Percentiles rank a stretch among this genome's conserved stretches.
Evolutionary conservation across 2,113 vertebrate species (phyloP).

Genomic region (Sitta europaea): DNA sequence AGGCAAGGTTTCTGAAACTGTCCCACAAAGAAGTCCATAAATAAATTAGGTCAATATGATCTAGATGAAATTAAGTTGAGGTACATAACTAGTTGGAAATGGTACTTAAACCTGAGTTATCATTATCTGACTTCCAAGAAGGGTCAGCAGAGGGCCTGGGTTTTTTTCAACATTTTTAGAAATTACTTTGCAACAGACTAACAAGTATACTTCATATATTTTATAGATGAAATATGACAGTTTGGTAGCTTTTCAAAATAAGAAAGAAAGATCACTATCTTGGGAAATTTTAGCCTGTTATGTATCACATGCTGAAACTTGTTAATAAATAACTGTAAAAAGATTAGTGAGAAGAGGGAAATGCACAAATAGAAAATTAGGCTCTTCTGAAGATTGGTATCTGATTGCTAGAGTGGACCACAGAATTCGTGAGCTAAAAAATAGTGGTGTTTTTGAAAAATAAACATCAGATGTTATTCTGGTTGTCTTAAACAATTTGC

Average conservation of each 20-base stretch:
- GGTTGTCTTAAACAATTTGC: not conserved
- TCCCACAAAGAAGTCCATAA: not conserved
- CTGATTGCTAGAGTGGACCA: not conserved
- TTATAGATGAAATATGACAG: not conserved
- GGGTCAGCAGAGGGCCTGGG: fast-evolving
- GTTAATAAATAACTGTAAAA: not conserved
- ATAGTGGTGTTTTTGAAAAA: not conserved
- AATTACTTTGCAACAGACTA: not conserved
- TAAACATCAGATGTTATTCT: not conserved
- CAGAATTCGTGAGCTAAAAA: not conserved
- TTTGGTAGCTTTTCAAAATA: not conserved
- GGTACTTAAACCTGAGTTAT: not conserved
- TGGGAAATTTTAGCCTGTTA: not conserved
- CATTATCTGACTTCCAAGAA: not conserved
- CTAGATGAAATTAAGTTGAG: not conserved
- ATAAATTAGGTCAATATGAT: constrained; percentile 3
- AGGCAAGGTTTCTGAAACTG: constrained; percentile 33
- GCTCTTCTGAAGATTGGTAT: not conserved
- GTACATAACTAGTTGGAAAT: not conserved
- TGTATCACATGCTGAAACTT: not conserved
- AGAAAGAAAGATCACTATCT: not conserved
- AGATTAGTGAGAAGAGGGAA: not conserved
- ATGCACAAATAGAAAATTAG: not conserved
- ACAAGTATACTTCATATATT: not conserved
- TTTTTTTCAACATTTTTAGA: not conserved